Base-by-base conservation (phyloP, 2,113 vertebrate genomes). In the Otis tarda region DNA sequence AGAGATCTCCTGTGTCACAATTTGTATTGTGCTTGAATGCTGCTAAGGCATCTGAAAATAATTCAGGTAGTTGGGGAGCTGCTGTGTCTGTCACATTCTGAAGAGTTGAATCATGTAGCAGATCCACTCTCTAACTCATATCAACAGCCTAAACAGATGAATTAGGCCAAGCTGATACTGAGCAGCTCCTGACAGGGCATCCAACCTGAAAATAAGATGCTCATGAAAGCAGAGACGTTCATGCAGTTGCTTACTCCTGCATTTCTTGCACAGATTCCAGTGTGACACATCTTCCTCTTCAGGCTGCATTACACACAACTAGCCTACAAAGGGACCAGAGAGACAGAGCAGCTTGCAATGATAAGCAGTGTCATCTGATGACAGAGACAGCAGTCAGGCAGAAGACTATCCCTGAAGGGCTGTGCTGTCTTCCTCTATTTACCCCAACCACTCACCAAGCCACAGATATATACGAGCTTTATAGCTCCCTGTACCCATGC, bases 11-110 rank as follows among this genome's bases (percentile, higher is more conserved):
- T 21, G 53, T 95, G 90, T 90, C 91, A 89, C 84, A 71, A 45
- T 89, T 87, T 70, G 85, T 81, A 50, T 59, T 79, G 89, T 77
- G 67, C 81, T 83, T 30, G 81, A 90, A 83, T 13, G 22, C 83
- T 37, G 68, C 37, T 52, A 53, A 93, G 82, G 80, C 87, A 49
- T 78, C 90, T 59, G 64, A 83, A 84, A 39, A 56, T 87, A 59
- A 70, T 50, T 84, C 81, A 39, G 64, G 84, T 89, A 86, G 59
- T 2, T 37, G 50, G 80, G 75, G 76, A 93, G 2, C 65, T 65
- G 83, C 92, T 78, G 81, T n/a, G 52, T 56, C 93, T 92, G 90
- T 73, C 93, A 95, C 83, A 23, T 91, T 89, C 87, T 25, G 57
- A 65, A 64, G 22, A 88, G 59, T 4, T 50, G n/a, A 69, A 76